Conservation (phyloP, 2,113 vertebrate species). For the Pantherophis guttatus region DNA sequence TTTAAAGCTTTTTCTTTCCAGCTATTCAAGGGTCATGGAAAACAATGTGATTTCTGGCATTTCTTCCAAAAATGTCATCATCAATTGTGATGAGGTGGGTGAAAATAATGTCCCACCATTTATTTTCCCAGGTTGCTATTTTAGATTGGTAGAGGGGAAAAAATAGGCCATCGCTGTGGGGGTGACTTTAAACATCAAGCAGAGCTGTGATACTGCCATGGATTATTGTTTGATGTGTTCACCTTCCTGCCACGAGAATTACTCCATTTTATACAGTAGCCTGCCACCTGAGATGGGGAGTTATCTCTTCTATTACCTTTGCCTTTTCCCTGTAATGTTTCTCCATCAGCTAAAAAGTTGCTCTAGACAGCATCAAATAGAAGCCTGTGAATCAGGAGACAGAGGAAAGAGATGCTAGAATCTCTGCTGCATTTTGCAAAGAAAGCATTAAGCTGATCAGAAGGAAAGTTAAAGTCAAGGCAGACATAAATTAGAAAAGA, state of each 20-base stretch:
- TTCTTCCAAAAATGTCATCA: conserved; percentile 3
- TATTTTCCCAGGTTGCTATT: conserved; percentile 16
- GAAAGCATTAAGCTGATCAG: neutral
- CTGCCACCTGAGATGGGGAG: neutral
- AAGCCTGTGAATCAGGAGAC: neutral
- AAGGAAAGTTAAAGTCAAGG: neutral
- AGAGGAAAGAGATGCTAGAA: neutral
- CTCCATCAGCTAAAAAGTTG: conserved; percentile 5
- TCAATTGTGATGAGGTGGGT: conserved; percentile 23
- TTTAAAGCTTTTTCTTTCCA: neutral
- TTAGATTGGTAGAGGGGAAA: conserved; percentile 1
- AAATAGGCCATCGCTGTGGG: conserved; percentile 5
- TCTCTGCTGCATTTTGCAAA: neutral
- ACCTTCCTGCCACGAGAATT: neutral
- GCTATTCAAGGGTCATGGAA: neutral
- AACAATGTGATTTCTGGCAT: conserved; percentile 15
- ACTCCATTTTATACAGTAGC: neutral
- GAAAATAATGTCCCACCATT: conserved; percentile 14
- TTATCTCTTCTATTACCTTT: conserved; percentile 6
- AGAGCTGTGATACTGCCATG: neutral
- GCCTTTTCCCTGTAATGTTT: neutral
- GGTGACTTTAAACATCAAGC: conserved; percentile 1
- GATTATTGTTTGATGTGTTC: neutral
- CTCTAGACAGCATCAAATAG: neutral
- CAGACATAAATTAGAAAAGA: neutral